Base-by-base conservation (phyloP, 2,113 vertebrate genomes). In the Trogon surrucura region DNA sequence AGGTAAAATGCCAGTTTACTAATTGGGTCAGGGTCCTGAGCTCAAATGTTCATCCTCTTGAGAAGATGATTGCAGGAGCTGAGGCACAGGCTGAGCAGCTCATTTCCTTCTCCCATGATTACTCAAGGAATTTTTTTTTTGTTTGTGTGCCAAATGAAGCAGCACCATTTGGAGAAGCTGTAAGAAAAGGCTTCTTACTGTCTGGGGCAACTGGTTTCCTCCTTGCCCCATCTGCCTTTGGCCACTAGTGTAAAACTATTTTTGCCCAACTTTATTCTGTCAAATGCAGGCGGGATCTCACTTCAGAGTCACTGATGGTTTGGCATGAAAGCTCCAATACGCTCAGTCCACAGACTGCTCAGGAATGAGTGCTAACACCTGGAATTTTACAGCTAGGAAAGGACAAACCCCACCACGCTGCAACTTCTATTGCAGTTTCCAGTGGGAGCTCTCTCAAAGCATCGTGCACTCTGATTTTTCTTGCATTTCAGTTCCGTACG, bases 401-500 rank as follows among this genome's bases (percentile, higher is more conserved):
- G 51, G 36, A 29, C 5, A 26, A 87, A 51, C 7, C 10, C 12
- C 13, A 19, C 22, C 0, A 0, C 41, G 25, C 70, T 75, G 65
- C 54, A 77, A 44, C 58, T 84, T n/a, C 45, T 56, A 1, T 21
- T 48, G 47, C 21, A 11, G 12, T 51, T 74, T 16, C 30, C 54
- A 25, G 41, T 16, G 22, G 19, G 45, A 80, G 4, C 9, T 80
- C 48, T 71, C 58, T 82, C 16, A 0, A 53, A 82, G 9, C 6
- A 3, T 66, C 2, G 0, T 34, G 51, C 21, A 1, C 58, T n/a
- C 48, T 36, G 30, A 45, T 51, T 64, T 84, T 47, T 2, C 57
- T 89, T 93, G 60, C 91, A n/a, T 97, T 98, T 54, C 98, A 99
- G 99, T 99, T 99, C 97, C 99, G 99, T 53, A 99, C 99, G 1